Evolutionary conservation across 2,888 invertebrate species (phyloP).

Genomic region (Clusia tigrina): DNA sequence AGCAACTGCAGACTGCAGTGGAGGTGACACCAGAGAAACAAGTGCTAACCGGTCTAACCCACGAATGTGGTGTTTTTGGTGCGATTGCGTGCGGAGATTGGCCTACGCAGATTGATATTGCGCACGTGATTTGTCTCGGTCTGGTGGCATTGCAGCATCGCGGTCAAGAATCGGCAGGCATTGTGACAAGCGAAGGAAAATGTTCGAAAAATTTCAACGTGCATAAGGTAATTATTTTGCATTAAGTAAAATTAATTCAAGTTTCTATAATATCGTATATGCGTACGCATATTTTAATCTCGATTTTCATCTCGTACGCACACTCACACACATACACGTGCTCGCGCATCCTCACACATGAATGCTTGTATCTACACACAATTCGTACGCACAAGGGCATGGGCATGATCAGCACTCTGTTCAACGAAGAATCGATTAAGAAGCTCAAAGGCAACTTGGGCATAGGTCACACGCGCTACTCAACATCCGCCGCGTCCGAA

Average conservation of each 20-base stretch:
- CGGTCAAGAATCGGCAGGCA: constrained; percentile 99
- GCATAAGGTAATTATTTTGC: too few species aligned
- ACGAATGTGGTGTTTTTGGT: constrained; percentile 95
- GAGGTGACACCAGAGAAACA: constrained; percentile 30
- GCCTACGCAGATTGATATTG: constrained; percentile 90
- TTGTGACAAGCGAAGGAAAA: constrained; percentile 91
- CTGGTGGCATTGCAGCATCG: constrained; percentile 93
- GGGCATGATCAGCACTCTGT: constrained; percentile 94
- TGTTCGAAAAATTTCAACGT: constrained; percentile 81
- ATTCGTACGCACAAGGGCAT: constrained; percentile 96
- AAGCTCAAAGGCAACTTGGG: constrained; percentile 90
- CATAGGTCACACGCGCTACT: constrained; percentile 98
- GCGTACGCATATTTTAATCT: too few species aligned
- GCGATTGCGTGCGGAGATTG: constrained; percentile 90
- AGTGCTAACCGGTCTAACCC: constrained; percentile 73
- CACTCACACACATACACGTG: too few species aligned
- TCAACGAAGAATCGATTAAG: constrained; percentile 88
- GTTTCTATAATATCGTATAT: too few species aligned
- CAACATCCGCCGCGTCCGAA: constrained; percentile 94
- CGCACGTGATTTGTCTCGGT: constrained; percentile 90
- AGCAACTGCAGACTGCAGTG: constrained; percentile 20
- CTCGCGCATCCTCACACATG: too few species aligned
- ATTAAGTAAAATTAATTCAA: too few species aligned
- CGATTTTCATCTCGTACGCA: too few species aligned
- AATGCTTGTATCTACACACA: too few species aligned